Conservation (phyloP, 2,888 invertebrate genomes). For the Sialis fuliginosa region DNA sequence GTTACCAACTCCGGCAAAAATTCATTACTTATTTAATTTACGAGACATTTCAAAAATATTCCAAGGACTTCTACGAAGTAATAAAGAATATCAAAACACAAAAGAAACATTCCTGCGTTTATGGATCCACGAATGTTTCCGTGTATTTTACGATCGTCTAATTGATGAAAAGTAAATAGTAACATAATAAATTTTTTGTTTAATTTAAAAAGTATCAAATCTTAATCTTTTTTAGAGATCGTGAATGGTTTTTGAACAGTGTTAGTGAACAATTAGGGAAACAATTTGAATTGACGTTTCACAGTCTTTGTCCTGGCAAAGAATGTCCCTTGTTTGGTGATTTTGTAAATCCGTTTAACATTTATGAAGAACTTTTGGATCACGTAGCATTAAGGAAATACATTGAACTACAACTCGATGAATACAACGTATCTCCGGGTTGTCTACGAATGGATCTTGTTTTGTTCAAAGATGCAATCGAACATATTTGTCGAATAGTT, state of each 20-base stretch:
- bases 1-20: slow-evolving; percentile 75
- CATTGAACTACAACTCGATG: slow-evolving; percentile 41
- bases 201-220: background rate
- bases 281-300: slow-evolving; percentile 64
- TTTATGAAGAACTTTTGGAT: slow-evolving; percentile 66
- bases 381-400: slow-evolving; percentile 34
- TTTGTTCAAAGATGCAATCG: slow-evolving; percentile 71
- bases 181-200: background rate
- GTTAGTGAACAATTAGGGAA: slow-evolving; percentile 58
- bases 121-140: slow-evolving; percentile 74
- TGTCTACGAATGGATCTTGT: slow-evolving; percentile 66
- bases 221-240: slow-evolving; percentile 36
- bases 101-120: slow-evolving; percentile 51
- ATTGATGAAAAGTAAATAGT: slow-evolving; percentile 48
- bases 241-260: slow-evolving; percentile 54
- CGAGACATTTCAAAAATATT: slow-evolving; percentile 75
- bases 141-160: slow-evolving; percentile 71
- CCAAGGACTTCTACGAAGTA: slow-evolving; percentile 63
- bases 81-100: slow-evolving; percentile 60
- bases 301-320: slow-evolving; percentile 57
- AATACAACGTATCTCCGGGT: slow-evolving; percentile 66
- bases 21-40: slow-evolving; percentile 79
- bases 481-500: slow-evolving; percentile 67
- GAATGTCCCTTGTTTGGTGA: slow-evolving; percentile 56
- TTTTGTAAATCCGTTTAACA: slow-evolving; percentile 57